phyloP scores from a whole-genome alignment of 2,797 vertebrate genomes.

The Sebastes goodei region DNA sequence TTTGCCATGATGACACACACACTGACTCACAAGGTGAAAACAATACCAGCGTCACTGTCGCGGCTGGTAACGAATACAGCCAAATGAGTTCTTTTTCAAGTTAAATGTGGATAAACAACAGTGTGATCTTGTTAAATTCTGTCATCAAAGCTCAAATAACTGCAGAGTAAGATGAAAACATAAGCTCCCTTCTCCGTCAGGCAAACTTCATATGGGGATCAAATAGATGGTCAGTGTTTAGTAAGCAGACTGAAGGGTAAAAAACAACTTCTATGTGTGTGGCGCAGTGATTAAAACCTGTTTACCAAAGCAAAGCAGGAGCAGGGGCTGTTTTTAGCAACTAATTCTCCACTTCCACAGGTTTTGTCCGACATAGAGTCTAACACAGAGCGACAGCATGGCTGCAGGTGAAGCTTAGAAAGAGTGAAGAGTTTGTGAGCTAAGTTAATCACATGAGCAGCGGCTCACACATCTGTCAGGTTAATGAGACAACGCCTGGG shows the following conservation, averaged over 20 bases:
- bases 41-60: not conserved
- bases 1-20: not conserved
- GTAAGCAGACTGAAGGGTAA: not conserved
- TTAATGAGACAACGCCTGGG: constrained; percentile 89
- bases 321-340: constrained; percentile 14
- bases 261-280: not conserved
- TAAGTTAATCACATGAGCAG: constrained; percentile 82
- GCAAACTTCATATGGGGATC: not conserved
- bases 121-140: constrained; percentile 31
- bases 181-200: not conserved
- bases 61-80: not conserved
- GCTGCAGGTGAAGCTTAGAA: constrained; percentile 80
- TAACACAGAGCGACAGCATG: constrained; percentile 74
- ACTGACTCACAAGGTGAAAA: not conserved
- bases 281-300: constrained; percentile 28
- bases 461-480: constrained; percentile 89
- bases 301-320: constrained; percentile 10
- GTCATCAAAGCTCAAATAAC: constrained; percentile 31
- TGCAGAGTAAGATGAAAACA: constrained; percentile 11
- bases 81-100: constrained; percentile 25
- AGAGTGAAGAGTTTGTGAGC: constrained; percentile 72
- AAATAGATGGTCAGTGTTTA: constrained; percentile 18
- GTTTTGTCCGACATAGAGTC: constrained; percentile 52
- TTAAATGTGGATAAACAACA: constrained; percentile 18
- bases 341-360: constrained; percentile 30